These are phyloP conservation scores for Tamias sibiricus DNA, from an alignment of 2,113 vertebrate genomes.

Conservation along the genomic window DNA sequence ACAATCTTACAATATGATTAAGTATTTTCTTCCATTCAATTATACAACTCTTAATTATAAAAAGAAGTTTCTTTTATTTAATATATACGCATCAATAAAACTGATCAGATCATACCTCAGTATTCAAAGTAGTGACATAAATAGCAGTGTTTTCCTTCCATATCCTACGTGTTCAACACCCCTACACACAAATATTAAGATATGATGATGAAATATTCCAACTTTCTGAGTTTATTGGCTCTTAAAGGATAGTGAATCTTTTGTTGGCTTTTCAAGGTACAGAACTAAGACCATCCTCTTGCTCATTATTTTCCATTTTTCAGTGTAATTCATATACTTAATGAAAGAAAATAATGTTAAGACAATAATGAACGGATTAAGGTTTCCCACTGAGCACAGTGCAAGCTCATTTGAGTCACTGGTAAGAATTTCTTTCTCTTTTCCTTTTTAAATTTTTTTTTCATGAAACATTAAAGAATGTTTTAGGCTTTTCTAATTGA, in stretches of 20 bases:
- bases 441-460: neutral
- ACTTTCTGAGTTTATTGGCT: neutral
- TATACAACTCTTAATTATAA: neutral
- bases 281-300: neutral
- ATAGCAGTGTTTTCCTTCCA: neutral
- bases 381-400: neutral
- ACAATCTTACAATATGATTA: neutral
- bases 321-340: slow-evolving; percentile 32
- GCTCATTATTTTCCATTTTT: slow-evolving; percentile 42
- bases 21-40: neutral
- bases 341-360: slow-evolving; percentile 41
- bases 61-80: neutral
- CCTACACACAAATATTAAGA: neutral
- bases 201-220: neutral
- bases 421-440: neutral
- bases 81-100: neutral
- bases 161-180: neutral
- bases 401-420: slow-evolving; percentile 48
- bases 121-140: neutral
- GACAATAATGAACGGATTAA: slow-evolving; percentile 40
- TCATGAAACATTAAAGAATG: slow-evolving; percentile 53
- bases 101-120: neutral
- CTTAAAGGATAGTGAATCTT: neutral
- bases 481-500: slow-evolving; percentile 66
- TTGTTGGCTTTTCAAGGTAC: neutral